Percentiles rank a stretch among this genome's conserved stretches.
Conservation (phyloP, 2,797 vertebrate genomes). For the Oreonectes daqikongensis region DNA sequence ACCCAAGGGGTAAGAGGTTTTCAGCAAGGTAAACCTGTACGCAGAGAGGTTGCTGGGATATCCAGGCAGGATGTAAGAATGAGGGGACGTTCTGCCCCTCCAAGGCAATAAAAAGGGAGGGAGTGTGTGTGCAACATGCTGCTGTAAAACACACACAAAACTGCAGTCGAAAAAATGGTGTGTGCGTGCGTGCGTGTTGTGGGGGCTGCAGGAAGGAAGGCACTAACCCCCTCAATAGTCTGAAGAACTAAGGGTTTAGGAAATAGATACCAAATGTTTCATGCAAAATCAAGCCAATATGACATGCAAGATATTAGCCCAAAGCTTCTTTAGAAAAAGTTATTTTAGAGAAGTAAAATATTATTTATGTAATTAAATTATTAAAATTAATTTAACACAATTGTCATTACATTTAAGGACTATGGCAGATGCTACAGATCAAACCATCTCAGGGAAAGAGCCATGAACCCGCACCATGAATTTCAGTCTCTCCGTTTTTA, state of each 20-base stretch:
- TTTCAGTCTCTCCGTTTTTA: no score
- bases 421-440: no score
- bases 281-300: background rate
- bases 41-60: conserved; percentile 71
- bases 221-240: conserved; percentile 67
- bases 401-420: no score
- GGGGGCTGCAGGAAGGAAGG: conserved; percentile 75
- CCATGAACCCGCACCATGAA: no score
- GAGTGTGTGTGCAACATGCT: conserved; percentile 72
- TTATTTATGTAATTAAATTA: no score
- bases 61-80: conserved; percentile 77
- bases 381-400: no score
- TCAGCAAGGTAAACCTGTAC: conserved; percentile 73
- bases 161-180: conserved; percentile 77
- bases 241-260: no score
- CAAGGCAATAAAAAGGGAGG: conserved; percentile 79
- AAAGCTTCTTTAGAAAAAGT: no score
- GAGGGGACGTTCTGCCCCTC: conserved; percentile 77
- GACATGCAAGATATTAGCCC: no score
- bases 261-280: conserved; percentile 27
- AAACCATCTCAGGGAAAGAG: no score
- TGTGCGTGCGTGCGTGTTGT: conserved; percentile 66
- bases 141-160: conserved; percentile 80
- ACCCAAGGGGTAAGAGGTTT: conserved; percentile 62
- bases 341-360: no score